Evolutionary conservation across 2,888 invertebrate genomes (phyloP), one percentile per base, ranked within the genome.

Genomic region (Anthophora plumipes): DNA sequence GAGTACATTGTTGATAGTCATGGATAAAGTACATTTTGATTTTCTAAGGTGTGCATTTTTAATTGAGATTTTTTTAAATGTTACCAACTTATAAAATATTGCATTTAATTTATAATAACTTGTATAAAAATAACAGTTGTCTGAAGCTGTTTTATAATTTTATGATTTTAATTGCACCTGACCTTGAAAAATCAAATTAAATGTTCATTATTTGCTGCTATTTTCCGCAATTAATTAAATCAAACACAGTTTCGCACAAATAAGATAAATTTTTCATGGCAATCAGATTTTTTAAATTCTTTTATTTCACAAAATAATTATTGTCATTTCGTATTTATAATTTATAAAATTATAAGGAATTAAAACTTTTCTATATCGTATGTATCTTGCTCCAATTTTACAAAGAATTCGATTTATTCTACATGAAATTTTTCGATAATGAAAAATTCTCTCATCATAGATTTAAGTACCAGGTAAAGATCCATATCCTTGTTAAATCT

Each of bases 1-100:
- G 82, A 93, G 93, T 90, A 57, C 39, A 57, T 54, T 20, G 25
- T 31, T 22, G 1, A 57, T 37, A 25, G 14, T 12, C 39, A 55
- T 39, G 2, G 12, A 3, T 55, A 39, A 48, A 37, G 14, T 57
- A 63, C 25, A 22, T 63, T 31, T 63, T 25, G 22, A 57, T 71
- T 41, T 14, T 14, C 8, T 22, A 57, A 25, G 31, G 5, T 25
- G 14, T 25, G 41, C 7, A 39, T 59, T n/a, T n/a, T 9, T 17
- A 14, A 41, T 57, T 6, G 0, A 39, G 22, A 12, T 59, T 5
- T 20, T n/a, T 9, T 22, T n/a, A 25, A 43, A n/a, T 6, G 14
- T 25, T 39, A 8, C 55, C n/a, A n/a, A 20, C 31, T 20, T n/a
- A 25, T n/a, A n/a, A 39, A 41, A 20, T 52, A 61, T 11, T 39